Percentiles rank a stretch among this genome's conserved stretches.
Conservation (phyloP, 1,140 invertebrate species). For the Pygmarrhopalites habei region DNA sequence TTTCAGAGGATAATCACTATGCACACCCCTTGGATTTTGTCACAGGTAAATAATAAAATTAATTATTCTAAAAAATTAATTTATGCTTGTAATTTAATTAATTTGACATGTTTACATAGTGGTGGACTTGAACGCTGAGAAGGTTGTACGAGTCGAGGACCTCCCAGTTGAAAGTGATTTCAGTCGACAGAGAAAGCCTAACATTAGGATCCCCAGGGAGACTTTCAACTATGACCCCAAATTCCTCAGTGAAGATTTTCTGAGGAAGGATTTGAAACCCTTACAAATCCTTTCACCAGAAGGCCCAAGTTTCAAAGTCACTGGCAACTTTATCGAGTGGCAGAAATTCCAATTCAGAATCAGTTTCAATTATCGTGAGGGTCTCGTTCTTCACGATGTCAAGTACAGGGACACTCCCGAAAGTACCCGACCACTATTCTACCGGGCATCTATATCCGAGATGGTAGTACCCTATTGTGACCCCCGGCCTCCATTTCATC, state of each 20-base stretch:
- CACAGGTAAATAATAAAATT: constrained; percentile 10
- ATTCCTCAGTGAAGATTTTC: constrained; percentile 12
- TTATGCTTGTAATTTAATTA: no score
- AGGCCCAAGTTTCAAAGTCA: constrained; percentile 34
- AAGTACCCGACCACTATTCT: constrained; percentile 28
- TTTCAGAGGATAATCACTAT: constrained; percentile 38
- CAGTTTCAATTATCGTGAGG: constrained; percentile 39
- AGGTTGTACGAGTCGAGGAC: constrained; percentile 33
- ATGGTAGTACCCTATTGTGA: constrained; percentile 38
- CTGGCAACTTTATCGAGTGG: constrained; percentile 34
- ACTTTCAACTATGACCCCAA: constrained; percentile 30
- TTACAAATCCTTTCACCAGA: constrained; percentile 30
- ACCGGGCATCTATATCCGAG: constrained; percentile 30
- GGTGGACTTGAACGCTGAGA: constrained; percentile 29
- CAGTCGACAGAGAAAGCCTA: not conserved
- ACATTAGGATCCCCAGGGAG: constrained; percentile 16
- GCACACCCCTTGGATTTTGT: constrained; percentile 37
- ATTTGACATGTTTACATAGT: no score
- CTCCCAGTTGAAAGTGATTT: constrained; percentile 26
- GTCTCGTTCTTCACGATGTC: constrained; percentile 36
- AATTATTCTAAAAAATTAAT: no score
- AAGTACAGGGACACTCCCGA: constrained; percentile 32
- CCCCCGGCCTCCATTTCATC: constrained; percentile 36
- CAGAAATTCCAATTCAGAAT: constrained; percentile 33
- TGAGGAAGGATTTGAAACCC: constrained; percentile 31